Evolutionary conservation across 2,888 invertebrate genomes (phyloP).

Genomic region (Adela reaumurella): DNA sequence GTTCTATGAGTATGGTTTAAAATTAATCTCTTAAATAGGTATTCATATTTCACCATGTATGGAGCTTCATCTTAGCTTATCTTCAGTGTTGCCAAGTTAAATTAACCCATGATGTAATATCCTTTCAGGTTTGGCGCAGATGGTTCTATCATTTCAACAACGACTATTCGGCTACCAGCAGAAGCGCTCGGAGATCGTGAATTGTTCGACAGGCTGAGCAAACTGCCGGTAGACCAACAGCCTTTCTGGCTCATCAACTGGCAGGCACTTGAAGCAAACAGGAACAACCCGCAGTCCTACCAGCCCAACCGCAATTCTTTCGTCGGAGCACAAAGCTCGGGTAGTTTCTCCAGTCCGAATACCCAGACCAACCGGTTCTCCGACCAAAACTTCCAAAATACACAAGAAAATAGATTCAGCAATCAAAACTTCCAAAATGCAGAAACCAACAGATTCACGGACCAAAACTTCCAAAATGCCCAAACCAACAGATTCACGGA

Average conservation of each 20-base stretch:
- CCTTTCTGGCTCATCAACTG: conserved; percentile 75
- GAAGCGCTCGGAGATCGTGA: conserved; percentile 64
- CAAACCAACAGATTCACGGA: too few species aligned
- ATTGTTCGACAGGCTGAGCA: conserved; percentile 59
- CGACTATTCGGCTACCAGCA: conserved; percentile 51
- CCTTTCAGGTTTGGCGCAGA: conserved; percentile 35
- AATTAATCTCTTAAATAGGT: too few species aligned
- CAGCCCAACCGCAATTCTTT: conserved; percentile 31
- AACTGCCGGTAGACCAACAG: conserved; percentile 62
- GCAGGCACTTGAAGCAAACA: conserved; percentile 59
- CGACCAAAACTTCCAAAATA: background rate
- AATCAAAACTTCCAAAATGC: too few species aligned
- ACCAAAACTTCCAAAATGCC: too few species aligned
- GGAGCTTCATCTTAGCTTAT: too few species aligned
- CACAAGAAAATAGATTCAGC: background rate
- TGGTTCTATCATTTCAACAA: conserved; percentile 14
- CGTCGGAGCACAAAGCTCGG: too few species aligned
- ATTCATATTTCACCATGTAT: too few species aligned
- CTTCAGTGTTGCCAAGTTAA: too few species aligned
- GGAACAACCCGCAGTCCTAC: conserved; percentile 37
- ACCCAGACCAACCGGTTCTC: background rate
- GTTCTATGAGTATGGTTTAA: too few species aligned
- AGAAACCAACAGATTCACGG: too few species aligned
- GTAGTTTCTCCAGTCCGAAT: too few species aligned
- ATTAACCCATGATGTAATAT: conserved; percentile 7